These are phyloP conservation scores for Zosterops japonicus DNA, from an alignment of 2,113 vertebrate genomes.

Conservation along the genomic window DNA sequence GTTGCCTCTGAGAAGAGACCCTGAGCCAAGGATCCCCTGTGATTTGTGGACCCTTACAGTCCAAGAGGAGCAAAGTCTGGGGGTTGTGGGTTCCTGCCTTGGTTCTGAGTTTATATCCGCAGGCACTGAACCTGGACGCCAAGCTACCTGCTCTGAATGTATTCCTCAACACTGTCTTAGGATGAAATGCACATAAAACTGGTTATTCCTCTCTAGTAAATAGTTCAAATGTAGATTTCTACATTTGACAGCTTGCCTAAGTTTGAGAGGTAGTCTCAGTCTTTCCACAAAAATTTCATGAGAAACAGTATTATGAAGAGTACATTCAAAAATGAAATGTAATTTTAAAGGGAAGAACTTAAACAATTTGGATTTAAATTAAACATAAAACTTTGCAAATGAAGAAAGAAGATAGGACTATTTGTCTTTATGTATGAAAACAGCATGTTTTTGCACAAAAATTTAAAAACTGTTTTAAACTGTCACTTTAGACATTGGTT, in stretches of 20 bases:
- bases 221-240: background rate
- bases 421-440: background rate
- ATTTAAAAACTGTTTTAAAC: background rate
- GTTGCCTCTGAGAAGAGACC: background rate
- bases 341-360: background rate
- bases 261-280: background rate
- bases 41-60: background rate
- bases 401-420: background rate
- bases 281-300: background rate
- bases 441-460: background rate
- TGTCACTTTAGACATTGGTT: background rate
- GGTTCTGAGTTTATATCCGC: background rate
- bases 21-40: background rate
- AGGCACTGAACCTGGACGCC: background rate
- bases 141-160: background rate
- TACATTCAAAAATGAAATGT: background rate
- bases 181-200: background rate
- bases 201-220: background rate
- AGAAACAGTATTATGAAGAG: background rate
- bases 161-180: background rate
- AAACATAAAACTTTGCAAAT: background rate
- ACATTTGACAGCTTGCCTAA: background rate
- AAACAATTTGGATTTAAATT: background rate
- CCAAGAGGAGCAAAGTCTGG: rapidly evolving
- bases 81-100: background rate